Conservation (phyloP, 2,888 invertebrate genomes). For the Candidula unifasciata region DNA sequence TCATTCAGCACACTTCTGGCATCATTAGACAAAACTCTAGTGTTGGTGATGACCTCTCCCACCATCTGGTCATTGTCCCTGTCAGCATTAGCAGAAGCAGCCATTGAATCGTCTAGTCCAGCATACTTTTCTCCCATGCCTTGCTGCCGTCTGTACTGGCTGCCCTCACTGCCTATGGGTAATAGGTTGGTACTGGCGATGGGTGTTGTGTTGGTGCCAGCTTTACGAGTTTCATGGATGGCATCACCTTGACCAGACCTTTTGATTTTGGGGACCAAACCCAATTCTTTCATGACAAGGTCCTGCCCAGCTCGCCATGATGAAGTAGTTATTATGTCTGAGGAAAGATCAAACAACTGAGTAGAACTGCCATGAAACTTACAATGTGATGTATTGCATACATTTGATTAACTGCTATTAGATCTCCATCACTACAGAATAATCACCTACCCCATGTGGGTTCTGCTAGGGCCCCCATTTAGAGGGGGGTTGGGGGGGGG, state of each 20-base stretch:
- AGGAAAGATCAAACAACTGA: conserved; percentile 15
- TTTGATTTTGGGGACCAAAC: conserved; percentile 56
- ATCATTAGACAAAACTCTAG: conserved; percentile 52
- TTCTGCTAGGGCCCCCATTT: too few relatives aligned
- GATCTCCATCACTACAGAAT: too few relatives aligned
- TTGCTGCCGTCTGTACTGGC: conserved; percentile 30
- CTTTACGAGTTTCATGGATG: not conserved
- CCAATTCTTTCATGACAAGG: conserved; percentile 65
- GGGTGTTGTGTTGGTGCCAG: not conserved
- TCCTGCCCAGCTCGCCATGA: conserved; percentile 73
- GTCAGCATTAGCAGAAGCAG: not conserved
- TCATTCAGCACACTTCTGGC: conserved; percentile 55
- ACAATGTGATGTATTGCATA: too few relatives aligned
- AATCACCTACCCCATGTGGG: too few relatives aligned
- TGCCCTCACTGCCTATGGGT: not conserved
- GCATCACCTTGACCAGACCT: conserved; percentile 35
- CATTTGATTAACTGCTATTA: too few relatives aligned
- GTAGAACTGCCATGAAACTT: too few relatives aligned
- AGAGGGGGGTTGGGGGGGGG: too few relatives aligned
- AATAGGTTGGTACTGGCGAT: not conserved
- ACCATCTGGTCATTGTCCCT: not conserved
- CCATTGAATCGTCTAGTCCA: not conserved
- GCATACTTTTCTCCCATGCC: conserved; percentile 43
- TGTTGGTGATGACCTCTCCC: conserved; percentile 28
- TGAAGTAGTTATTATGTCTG: conserved; percentile 72